Evolutionary conservation across 2,888 invertebrate genomes (phyloP), one percentile per base, ranked within the genome.

Genomic region (Hylaea fasciaria): DNA sequence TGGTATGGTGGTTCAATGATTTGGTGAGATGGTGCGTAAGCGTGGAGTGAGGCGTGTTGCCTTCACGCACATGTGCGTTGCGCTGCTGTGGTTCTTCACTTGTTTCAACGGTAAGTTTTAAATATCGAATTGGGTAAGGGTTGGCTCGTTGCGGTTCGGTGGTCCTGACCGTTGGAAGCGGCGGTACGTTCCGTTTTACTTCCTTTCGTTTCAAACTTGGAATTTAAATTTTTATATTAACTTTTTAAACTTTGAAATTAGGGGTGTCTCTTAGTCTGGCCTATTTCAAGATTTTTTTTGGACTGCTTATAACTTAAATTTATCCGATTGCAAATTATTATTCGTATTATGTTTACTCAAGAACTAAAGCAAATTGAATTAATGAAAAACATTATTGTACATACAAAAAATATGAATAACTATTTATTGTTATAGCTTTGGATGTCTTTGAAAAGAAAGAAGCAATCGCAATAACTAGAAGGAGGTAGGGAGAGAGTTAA

Each of bases 81-180:
- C 82, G 58, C 69, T 89, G 52, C 69, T 91, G 74, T 90, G 88
- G 88, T 72, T 91, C 76, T 70, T 88, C 83, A 83, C 85, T 78
- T 89, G 87, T 83, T 85, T 89, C 65, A 83, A 86, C 75, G 89
- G 91, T 91, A 86, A 87, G 91, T 90, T 62, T 62, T 62, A 56
- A 71, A 66, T 66, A 65, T 74, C 66, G 57, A 51, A 61, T 74
- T 76, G 71, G 57, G 62, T 68, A 69, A 77, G 77, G 81, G 75
- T 73, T 71, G 72, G 70, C 72, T 73, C 66, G 85, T 78, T 75
- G 76, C 80, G 87, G 83, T 83, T 74, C 74, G 80, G 62, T 81
- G 72, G 72, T 73, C 65, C 49, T 71, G 72, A 70, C 82, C 82
- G 85, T 82, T 83, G 71, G 70, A 54, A 28, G 28, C 35, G 57